These are phyloP conservation scores for Sesia apiformis DNA, from an alignment of 2,888 invertebrate species.

Conservation along the genomic window DNA sequence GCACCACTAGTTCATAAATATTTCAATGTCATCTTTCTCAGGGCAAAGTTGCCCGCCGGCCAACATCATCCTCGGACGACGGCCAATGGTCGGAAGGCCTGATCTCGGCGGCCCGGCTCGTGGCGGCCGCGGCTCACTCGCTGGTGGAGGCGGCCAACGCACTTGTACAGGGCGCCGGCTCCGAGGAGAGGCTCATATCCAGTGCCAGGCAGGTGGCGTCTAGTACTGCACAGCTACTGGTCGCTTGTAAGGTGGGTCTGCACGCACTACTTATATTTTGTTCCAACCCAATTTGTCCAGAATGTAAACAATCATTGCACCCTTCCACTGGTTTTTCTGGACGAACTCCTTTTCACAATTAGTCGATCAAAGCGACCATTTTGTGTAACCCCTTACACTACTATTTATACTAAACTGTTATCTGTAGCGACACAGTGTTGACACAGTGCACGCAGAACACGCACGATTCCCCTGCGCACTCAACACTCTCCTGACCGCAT, in stretches of 20 bases:
- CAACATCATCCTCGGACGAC: slow-evolving; percentile 91
- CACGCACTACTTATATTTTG: too few relatives aligned
- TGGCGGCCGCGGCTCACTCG: slow-evolving; percentile 98
- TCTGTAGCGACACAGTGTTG: too few relatives aligned
- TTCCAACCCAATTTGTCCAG: too few relatives aligned
- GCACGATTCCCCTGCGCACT: too few relatives aligned
- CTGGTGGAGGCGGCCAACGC: slow-evolving; percentile 98
- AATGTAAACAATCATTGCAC: not conserved
- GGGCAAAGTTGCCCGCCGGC: slow-evolving; percentile 90
- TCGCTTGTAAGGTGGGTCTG: slow-evolving; percentile 90
- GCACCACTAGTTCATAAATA: too few relatives aligned
- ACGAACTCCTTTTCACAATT: not conserved
- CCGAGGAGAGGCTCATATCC: slow-evolving; percentile 96
- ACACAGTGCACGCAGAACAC: too few relatives aligned
- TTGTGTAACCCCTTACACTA: too few relatives aligned
- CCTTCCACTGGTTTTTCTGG: not conserved
- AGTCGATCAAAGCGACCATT: too few relatives aligned
- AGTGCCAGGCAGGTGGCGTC: slow-evolving; percentile 97
- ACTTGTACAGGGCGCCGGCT: slow-evolving; percentile 92
- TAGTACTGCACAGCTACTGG: slow-evolving; percentile 96
- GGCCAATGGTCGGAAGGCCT: slow-evolving; percentile 99
- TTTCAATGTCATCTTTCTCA: slow-evolving; percentile 17
- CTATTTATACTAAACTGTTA: too few relatives aligned
- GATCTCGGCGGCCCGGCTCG: slow-evolving; percentile 94
- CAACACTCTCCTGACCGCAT: too few relatives aligned